phyloP scores from a whole-genome alignment of 2,797 vertebrate species.

The Coluber constrictor region DNA sequence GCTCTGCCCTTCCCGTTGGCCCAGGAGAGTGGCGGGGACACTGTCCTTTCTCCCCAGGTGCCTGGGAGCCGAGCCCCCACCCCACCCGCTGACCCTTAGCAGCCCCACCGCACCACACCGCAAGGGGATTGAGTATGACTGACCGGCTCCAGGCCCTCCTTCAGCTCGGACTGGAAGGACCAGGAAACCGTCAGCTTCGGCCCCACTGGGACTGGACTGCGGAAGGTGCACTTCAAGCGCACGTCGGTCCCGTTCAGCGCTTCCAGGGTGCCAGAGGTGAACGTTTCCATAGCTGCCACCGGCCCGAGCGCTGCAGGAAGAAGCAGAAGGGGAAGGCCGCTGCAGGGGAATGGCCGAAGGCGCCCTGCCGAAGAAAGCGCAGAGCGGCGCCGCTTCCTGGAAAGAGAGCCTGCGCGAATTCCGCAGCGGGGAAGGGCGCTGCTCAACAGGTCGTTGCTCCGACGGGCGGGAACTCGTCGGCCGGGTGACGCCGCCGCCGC shows the following conservation, averaged over 20 bases:
- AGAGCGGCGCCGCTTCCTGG: neutral
- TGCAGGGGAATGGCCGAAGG: neutral
- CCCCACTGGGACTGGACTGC: conserved; percentile 71
- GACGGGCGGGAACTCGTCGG: neutral
- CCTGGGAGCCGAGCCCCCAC: neutral
- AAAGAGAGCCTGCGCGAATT: neutral
- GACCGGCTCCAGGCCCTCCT: conserved; percentile 78
- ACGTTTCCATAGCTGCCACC: conserved; percentile 77
- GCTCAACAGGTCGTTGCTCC: neutral
- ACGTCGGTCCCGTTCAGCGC: conserved; percentile 87
- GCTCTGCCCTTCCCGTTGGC: neutral
- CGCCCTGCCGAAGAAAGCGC: neutral
- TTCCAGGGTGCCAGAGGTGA: conserved; percentile 78
- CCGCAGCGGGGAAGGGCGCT: neutral
- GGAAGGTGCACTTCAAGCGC: conserved; percentile 88
- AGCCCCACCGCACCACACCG: neutral
- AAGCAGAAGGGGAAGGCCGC: neutral
- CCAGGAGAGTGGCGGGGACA: neutral
- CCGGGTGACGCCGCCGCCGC: neutral
- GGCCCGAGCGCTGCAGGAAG: conserved; percentile 71
- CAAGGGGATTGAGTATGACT: conserved; percentile 51
- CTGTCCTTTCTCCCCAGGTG: neutral
- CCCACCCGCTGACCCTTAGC: neutral
- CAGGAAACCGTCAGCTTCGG: conserved; percentile 75
- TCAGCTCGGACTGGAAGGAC: conserved; percentile 83